A percentile compares a stretch with the other conserved stretches of the same genome.
These are phyloP conservation scores for Sorex araneus DNA, from an alignment of 2,113 vertebrate genomes.

Conservation along the genomic window DNA sequence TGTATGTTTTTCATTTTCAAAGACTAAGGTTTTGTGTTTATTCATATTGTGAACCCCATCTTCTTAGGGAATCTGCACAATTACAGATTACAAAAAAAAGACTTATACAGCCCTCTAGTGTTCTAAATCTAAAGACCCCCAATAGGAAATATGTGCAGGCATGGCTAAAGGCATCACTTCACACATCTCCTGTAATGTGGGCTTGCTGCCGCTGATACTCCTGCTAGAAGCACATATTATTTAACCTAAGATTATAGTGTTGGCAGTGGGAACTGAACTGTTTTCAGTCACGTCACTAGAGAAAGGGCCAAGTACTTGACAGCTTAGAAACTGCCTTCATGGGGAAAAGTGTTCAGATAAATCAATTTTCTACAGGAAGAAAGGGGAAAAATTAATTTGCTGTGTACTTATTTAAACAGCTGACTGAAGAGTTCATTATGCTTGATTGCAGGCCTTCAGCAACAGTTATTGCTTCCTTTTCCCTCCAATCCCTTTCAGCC, in stretches of 20 bases:
- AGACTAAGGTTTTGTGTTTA: conserved; percentile 21
- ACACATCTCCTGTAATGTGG: neutral
- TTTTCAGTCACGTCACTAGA: conserved; percentile 45
- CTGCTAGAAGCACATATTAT: conserved; percentile 35
- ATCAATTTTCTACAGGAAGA: conserved; percentile 73
- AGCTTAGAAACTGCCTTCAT: conserved; percentile 76
- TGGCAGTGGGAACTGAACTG: conserved; percentile 39
- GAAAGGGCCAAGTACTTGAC: conserved; percentile 41
- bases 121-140: conserved; percentile 80
- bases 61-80: conserved; percentile 55
- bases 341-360: conserved; percentile 77
- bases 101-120: conserved; percentile 90
- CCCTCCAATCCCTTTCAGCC: conserved; percentile 66
- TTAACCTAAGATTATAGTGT: conserved; percentile 67
- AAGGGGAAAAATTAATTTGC: conserved; percentile 81
- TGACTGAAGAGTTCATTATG: conserved; percentile 81
- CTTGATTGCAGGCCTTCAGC: conserved; percentile 82
- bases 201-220: conserved; percentile 61
- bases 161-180: conserved; percentile 17
- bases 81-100: conserved; percentile 70
- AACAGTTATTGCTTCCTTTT: conserved; percentile 64
- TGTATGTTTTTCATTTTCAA: neutral
- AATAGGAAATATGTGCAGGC: conserved; percentile 55
- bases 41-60: neutral
- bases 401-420: conserved; percentile 83